These are phyloP conservation scores for Germaria angustata DNA, from an alignment of 2,888 invertebrate species.

Conservation along the genomic window DNA sequence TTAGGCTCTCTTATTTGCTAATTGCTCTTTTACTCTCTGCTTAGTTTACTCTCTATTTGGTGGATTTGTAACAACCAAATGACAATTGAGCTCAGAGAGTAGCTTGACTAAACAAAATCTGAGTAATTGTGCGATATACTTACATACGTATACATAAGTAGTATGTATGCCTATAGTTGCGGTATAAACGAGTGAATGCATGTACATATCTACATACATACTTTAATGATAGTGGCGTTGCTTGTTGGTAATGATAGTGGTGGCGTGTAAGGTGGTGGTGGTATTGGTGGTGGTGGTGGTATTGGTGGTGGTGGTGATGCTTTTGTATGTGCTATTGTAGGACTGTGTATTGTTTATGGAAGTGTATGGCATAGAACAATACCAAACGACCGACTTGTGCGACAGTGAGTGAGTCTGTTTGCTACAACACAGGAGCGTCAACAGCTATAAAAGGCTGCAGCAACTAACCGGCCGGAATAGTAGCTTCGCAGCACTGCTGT, in stretches of 20 bases:
- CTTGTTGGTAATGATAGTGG: background rate
- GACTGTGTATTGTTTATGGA: slow-evolving; percentile 4
- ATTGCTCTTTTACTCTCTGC: background rate
- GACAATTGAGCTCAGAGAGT: slow-evolving; percentile 59
- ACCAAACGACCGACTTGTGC: slow-evolving; percentile 50
- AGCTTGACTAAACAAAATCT: slow-evolving; percentile 55
- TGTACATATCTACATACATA: background rate
- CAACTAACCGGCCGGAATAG: slow-evolving; percentile 66
- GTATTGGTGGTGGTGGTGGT: slow-evolving; percentile 34
- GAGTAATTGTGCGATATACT: slow-evolving; percentile 41
- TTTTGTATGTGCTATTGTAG: slow-evolving; percentile 1
- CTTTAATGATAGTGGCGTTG: slow-evolving; percentile 5
- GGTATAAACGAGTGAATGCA: background rate
- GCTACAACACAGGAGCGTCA: slow-evolving; percentile 49
- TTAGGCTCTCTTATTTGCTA: too few species aligned
- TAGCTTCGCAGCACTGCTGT: slow-evolving; percentile 67
- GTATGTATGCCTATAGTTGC: background rate
- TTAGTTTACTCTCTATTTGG: background rate
- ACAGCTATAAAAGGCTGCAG: slow-evolving; percentile 63
- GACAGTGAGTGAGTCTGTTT: slow-evolving; percentile 62
- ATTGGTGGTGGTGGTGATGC: slow-evolving; percentile 25
- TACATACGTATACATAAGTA: background rate
- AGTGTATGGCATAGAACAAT: slow-evolving; percentile 52
- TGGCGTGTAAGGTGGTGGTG: slow-evolving; percentile 24
- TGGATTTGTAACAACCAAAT: too few species aligned